Percentiles rank a stretch among this genome's conserved stretches.
Conservation (phyloP, 2,113 vertebrate species). For the Ursus arctos region DNA sequence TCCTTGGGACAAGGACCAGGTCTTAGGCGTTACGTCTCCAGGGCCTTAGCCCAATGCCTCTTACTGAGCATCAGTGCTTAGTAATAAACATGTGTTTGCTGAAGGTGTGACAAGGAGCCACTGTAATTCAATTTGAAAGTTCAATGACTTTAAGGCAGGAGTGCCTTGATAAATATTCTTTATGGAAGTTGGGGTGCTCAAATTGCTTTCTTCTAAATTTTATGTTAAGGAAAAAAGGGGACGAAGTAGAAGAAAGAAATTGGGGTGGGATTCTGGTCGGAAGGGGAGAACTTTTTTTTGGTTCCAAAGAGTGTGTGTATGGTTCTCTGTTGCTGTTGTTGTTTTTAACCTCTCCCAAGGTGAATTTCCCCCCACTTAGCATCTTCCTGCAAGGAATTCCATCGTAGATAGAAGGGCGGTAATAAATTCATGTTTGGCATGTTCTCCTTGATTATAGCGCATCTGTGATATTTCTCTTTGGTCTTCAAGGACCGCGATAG, state of each 20-base stretch:
- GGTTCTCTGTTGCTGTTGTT: not conserved
- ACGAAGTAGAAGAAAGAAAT: not conserved
- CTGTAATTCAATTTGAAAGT: not conserved
- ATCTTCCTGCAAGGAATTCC: conserved; percentile 38
- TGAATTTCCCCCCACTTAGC: conserved; percentile 1
- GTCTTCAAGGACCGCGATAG: conserved; percentile 27
- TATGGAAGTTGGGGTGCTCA: not conserved
- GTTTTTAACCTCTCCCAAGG: conserved; percentile 12
- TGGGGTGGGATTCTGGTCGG: conserved; percentile 6
- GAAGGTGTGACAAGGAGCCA: not conserved
- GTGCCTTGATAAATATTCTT: not conserved
- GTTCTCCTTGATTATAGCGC: conserved; percentile 26
- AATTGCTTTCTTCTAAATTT: not conserved
- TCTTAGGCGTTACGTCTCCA: not conserved
- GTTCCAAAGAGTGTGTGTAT: conserved; percentile 21
- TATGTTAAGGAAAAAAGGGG: not conserved
- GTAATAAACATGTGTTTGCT: not conserved
- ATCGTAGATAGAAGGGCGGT: conserved; percentile 12
- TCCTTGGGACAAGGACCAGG: not conserved
- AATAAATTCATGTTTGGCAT: not conserved
- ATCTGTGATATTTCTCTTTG: conserved; percentile 51
- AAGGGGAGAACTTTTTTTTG: conserved; percentile 41
- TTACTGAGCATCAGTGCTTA: not conserved
- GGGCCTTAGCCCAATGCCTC: not conserved
- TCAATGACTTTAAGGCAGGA: not conserved